Evolutionary conservation across 2,113 vertebrate genomes (phyloP), one percentile per base, ranked within the genome.

Genomic region (Rhea americana): DNA sequence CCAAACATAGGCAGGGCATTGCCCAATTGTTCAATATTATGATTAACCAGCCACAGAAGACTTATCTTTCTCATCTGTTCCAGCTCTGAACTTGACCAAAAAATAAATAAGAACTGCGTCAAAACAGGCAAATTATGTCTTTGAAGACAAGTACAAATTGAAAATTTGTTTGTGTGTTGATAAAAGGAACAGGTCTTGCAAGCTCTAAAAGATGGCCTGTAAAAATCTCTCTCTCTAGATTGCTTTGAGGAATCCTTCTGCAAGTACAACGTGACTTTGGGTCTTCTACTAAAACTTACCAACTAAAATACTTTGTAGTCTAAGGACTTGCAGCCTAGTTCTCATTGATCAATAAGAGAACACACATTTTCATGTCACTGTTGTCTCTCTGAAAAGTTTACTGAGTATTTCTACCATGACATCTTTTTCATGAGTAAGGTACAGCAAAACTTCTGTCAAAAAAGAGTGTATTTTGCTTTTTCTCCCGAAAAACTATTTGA

Each of bases 31-130:
- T 92, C 86, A 91, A 67, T 92, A 89, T 53, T 76, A 68, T 48
- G 95, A 93, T 90, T 78, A 95, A 90, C 63, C 30, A 91, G 41
- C 77, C 67, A 84, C 37, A 43, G 35, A 82, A 88, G 48, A 83
- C 37, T 92, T 39, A 75, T 61, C 63, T 59, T 95, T 89, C 37
- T 45, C 35, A 73, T 70, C 43, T 58, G 53, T 76, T 96, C 63
- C 72, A 86, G 86, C 61, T 81, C 76, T 72, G 48, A 91, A 84
- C 82, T 91, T 93, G 87, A 90, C 80, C 82, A 89, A 91, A 93
- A 92, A 89, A 78, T 65, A 95, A 87, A n/a, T 15, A 94, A 87
- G 45, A 82, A 93, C n/a, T 56, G 47, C 77, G 91, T 72, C 65
- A 93, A 66, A 89, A 88, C 17, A 51, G 14, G 24, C 3, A 83